phyloP scores from a whole-genome alignment of 2,888 invertebrate species.

The Blera fallax region DNA sequence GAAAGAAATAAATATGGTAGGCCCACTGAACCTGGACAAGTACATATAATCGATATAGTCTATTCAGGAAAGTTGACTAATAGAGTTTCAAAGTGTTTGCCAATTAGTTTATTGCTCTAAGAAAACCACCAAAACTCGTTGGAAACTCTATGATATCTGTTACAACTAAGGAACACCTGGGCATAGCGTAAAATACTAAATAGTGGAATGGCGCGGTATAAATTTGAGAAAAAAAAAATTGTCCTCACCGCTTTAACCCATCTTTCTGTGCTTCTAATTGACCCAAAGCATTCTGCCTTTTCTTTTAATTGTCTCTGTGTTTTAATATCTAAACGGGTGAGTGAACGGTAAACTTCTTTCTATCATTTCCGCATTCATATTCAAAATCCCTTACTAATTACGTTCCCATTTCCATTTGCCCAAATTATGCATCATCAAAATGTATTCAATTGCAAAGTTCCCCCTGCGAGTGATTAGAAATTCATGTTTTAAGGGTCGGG shows the following conservation, averaged over 20 bases:
- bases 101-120: too few relatives aligned
- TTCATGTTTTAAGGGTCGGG: slow-evolving; percentile 45
- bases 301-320: background rate
- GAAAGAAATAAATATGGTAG: too few relatives aligned
- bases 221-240: too few relatives aligned
- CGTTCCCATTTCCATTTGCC: slow-evolving; percentile 26
- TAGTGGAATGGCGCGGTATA: too few relatives aligned
- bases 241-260: background rate
- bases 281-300: background rate
- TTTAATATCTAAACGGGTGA: background rate
- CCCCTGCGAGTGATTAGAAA: slow-evolving; percentile 40
- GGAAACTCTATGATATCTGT: too few relatives aligned
- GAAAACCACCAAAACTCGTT: too few relatives aligned
- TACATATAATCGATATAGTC: too few relatives aligned
- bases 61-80: too few relatives aligned
- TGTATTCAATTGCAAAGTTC: slow-evolving; percentile 47
- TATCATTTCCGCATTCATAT: slow-evolving; percentile 30
- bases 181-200: too few relatives aligned
- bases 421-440: slow-evolving; percentile 54
- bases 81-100: too few relatives aligned
- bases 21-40: too few relatives aligned
- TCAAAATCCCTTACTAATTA: slow-evolving; percentile 35
- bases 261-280: background rate
- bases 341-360: background rate
- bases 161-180: too few relatives aligned